Evolutionary conservation across 92 coral and sea anemone species (phyloP), one percentile per base, ranked within the genome.

Genomic region (Umimayanthus kanabou): DNA sequence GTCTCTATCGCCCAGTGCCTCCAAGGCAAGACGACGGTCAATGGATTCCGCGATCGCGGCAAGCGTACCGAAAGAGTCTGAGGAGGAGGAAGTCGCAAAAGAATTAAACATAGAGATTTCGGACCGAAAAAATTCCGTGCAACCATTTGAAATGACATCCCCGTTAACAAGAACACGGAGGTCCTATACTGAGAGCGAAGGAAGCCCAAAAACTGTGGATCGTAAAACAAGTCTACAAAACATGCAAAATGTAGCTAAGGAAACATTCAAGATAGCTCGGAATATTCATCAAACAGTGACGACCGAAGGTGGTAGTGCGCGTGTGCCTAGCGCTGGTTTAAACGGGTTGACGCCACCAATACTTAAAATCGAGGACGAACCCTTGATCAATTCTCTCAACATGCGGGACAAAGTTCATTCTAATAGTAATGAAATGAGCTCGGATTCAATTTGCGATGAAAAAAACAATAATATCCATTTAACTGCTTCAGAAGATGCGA

Each of bases 11-110:
- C 92, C 94, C 9, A 64, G 70, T 85, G 57, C 87, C 71, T n/a
- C 87, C 85, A 16, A 80, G 4, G 93, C 91, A 29, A 83, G 98
- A 43, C 88, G 98, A 81, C 80, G 93, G 69, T 95, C 98, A 20
- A 92, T 93, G 93, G 98, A 93, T 79, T 81, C 98, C 33, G 88
- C 92, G 43, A 77, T 92, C 50, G 81, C 74, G 2, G 82, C 77
- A 29, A 88, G 42, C 50, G 87, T 80, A 49, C 86, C 88, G 10
- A 89, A 83, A 47, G 78, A 88, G 58, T 9, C 77, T 11, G 90
- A 89, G 2, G 94, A 92, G 82, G 80, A 75, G 69, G 50, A 76
- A 72, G 25, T 67, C 70, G 40, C 92, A 84, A 79, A 90, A 85
- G 85, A 73, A 37, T 33, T 69, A 79, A 64, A 16, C 20, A 58